Evolutionary conservation across 2,797 vertebrate genomes (phyloP), one percentile per base, ranked within the genome.

Genomic region (Anas georgica): DNA sequence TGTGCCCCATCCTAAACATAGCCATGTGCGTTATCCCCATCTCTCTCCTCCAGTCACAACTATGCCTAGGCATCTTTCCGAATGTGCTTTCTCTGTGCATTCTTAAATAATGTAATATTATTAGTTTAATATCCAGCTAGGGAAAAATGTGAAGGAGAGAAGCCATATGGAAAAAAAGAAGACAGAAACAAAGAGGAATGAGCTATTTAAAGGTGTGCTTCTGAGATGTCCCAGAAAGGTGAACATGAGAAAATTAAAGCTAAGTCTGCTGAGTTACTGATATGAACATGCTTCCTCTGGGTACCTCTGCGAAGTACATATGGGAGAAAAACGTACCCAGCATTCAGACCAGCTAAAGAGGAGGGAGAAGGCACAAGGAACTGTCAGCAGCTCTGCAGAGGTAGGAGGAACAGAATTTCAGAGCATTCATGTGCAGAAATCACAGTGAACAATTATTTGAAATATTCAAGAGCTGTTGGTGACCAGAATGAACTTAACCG

Each of bases 11-110:
- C 48, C 59, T 54, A 52, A 54, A 31, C 5, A 29, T 3, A 28
- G 52, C 35, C 69, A 26, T 13, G 46, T 17, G 43, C 2, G 7
- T 5, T 1, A 43, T 3, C 23, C 2, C 0, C 5, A 5, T 48
- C 37, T 29, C 17, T 66, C 41, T n/a, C 35, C 45, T 50, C 29
- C 62, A 9, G 4, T 2, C 72, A 25, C 3, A 41, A 16, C 31
- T 10, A 10, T 2, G 7, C 10, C 33, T 29, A 37, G 1, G 1
- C 20, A 55, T 50, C 37, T 41, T 75, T 75, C 29, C 8, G 10
- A 59, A 75, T 2, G 9, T 18, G 8, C 37, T 59, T 63, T 45
- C 9, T 22, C 33, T 50, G 6, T 12, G 2, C 6, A 7, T 14
- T 9, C 17, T 41, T 68, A 39, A 25, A 29, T 28, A 45, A 58